Evolutionary conservation across 1,140 invertebrate genomes (phyloP).

Genomic region (Achroia grisella): DNA sequence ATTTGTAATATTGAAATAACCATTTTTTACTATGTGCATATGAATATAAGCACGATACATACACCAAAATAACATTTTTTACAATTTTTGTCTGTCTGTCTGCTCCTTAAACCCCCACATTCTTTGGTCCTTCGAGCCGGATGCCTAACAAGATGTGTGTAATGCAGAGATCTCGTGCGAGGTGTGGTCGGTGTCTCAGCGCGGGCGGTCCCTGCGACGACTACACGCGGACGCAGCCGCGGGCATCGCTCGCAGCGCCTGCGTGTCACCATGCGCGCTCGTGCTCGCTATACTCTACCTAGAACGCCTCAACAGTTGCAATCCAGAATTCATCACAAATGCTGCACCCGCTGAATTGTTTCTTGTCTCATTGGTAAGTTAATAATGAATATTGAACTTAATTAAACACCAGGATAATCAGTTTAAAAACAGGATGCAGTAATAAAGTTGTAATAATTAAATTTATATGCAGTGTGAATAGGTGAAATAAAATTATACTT

Average conservation of each 20-base stretch:
- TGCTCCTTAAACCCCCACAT: no score
- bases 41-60: no score
- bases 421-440: no score
- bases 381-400: slow-evolving; percentile 6
- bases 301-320: slow-evolving; percentile 83
- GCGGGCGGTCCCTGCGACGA: slow-evolving; percentile 81
- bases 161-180: slow-evolving; percentile 82
- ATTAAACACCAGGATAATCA: no score
- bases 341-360: slow-evolving; percentile 92
- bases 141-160: slow-evolving; percentile 21
- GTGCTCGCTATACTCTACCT: slow-evolving; percentile 81
- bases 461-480: no score
- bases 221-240: slow-evolving; percentile 87
- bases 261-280: slow-evolving; percentile 78
- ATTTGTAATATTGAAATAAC: no score
- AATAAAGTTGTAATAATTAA: no score
- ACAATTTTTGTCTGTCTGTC: no score
- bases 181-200: slow-evolving; percentile 52
- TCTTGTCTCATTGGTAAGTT: slow-evolving; percentile 91
- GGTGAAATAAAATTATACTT: no score
- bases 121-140: no score
- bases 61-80: no score
- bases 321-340: slow-evolving; percentile 87
- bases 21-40: no score
- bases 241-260: slow-evolving; percentile 83